Evolutionary conservation across 2,888 invertebrate species (phyloP), one percentile per base, ranked within the genome.

Genomic region (Agriotes lineatus): DNA sequence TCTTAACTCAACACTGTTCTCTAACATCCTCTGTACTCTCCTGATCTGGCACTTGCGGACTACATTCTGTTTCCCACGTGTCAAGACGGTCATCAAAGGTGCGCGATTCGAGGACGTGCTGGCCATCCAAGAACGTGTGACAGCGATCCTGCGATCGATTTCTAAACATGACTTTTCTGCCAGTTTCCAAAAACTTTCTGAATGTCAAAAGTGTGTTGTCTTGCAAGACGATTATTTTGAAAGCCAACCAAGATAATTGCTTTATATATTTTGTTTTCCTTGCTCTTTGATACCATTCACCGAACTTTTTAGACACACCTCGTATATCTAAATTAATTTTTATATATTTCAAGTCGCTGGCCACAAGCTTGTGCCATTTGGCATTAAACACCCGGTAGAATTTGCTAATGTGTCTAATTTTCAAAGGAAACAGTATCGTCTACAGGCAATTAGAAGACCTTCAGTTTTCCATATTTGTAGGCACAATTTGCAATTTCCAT

Each of bases 1-100:
- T 37, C 37, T 37, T 37, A 37, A n/a, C 37, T 37, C 37, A 37
- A n/a, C 37, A 37, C 37, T 37, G 37, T 37, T 37, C 37, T 37
- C 37, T 3, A 37, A 37, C 37, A 37, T 37, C n/a, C 37, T 5
- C 37, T n/a, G 37, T 37, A 37, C 37, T 37, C n/a, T n/a, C 37
- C 10, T 37, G 37, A 37, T 37, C 37, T 37, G 37, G 37, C n/a
- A n/a, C 37, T n/a, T 5, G 25, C 25, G 25, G 25, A 25, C 25
- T 25, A 25, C 25, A 5, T 25, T 25, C 4, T 25, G 25, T 37
- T 37, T 37, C 37, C 37, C 9, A 9, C 37, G 37, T 37, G 7
- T 37, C 10, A 37, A 37, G n/a, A 37, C 37, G 37, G 37, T 37
- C 37, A 37, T 37, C 7, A 6, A 37, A 10, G 37, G n/a, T 37